Percentiles rank a stretch among this genome's conserved stretches.
Conservation (phyloP, 2,113 vertebrate genomes). For the Archilochus colubris region DNA sequence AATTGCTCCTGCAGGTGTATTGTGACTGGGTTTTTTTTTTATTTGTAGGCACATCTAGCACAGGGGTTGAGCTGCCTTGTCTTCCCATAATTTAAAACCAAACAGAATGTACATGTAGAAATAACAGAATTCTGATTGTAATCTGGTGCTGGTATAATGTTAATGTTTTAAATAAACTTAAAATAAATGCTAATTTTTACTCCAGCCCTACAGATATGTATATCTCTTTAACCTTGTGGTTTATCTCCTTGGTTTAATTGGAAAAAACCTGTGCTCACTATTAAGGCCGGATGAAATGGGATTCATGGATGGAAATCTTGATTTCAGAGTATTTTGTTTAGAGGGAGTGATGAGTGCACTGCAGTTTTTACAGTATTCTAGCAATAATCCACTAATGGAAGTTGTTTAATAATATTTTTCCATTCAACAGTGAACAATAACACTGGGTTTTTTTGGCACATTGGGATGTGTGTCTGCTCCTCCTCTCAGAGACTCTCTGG, state of each 20-base stretch:
- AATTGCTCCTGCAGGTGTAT: neutral
- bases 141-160: neutral
- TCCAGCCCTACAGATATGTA: neutral
- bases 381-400: neutral
- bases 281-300: neutral
- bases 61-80: neutral
- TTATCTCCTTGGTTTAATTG: neutral
- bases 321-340: neutral
- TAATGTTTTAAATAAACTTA: neutral
- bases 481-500: neutral
- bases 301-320: neutral
- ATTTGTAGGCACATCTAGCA: neutral
- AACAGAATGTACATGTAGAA: neutral
- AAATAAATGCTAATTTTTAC: neutral
- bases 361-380: neutral
- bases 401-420: neutral
- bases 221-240: neutral
- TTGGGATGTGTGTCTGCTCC: neutral
- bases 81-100: neutral
- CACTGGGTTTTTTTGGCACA: neutral
- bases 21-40: neutral
- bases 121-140: neutral
- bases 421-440: neutral
- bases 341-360: neutral
- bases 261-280: neutral